These are phyloP conservation scores for Lacerta viridis DNA, from an alignment of 2,797 vertebrate genomes.

Conservation along the genomic window DNA sequence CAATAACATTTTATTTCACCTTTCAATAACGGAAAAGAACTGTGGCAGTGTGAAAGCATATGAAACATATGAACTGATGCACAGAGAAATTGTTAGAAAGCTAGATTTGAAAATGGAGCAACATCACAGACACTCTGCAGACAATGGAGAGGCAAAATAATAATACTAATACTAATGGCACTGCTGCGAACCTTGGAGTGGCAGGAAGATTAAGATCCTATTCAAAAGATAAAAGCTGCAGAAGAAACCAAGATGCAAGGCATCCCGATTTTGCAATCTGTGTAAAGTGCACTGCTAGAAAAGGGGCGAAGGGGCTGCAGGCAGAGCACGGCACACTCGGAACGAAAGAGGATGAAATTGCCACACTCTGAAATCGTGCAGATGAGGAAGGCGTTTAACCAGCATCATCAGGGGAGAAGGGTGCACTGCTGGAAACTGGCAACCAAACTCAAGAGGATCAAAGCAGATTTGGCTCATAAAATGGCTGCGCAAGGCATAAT, in stretches of 20 bases:
- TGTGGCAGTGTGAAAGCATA: background rate
- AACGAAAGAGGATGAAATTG: conserved; percentile 1
- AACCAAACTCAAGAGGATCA: conserved; percentile 16
- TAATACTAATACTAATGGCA: background rate
- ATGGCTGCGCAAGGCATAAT: background rate
- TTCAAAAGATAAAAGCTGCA: background rate
- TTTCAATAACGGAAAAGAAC: background rate
- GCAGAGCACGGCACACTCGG: background rate
- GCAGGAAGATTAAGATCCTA: background rate
- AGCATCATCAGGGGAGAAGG: background rate
- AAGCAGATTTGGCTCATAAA: conserved; percentile 27
- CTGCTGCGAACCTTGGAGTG: background rate
- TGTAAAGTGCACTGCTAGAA: background rate
- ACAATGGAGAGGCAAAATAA: background rate
- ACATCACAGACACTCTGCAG: background rate
- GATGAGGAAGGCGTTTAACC: background rate
- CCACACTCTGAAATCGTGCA: background rate
- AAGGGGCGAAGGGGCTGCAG: background rate
- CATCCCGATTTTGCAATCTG: background rate
- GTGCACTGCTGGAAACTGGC: background rate
- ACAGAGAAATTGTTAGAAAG: background rate
- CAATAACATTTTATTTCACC: background rate
- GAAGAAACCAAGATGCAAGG: background rate
- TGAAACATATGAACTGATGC: background rate
- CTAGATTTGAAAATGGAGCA: background rate